Evolutionary conservation across 2,113 vertebrate species (phyloP).

Genomic region (Planiliza haematocheilus): DNA sequence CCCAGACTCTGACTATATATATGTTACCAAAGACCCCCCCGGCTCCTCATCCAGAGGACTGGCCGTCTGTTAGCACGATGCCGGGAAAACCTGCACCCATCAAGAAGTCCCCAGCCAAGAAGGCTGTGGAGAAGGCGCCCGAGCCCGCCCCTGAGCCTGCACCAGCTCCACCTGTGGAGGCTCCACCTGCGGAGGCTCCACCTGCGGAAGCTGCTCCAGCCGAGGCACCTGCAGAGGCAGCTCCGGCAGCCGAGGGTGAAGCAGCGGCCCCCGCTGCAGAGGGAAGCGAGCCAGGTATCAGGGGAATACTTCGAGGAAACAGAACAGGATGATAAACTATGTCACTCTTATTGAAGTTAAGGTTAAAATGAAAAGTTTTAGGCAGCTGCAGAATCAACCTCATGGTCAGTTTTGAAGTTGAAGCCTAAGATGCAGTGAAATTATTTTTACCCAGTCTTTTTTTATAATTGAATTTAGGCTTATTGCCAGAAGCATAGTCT

Average conservation of each 20-base stretch:
- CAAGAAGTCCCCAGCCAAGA: constrained; percentile 77
- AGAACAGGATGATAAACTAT: background rate
- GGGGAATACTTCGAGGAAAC: background rate
- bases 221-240: constrained; percentile 42
- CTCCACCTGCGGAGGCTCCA: constrained; percentile 40
- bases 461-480: too few species aligned
- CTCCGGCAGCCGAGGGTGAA: constrained; percentile 19
- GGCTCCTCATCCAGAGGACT: constrained; percentile 45
- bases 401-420: too few species aligned
- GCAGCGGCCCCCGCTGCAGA: constrained; percentile 34
- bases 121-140: constrained; percentile 63
- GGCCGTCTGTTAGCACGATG: constrained; percentile 58
- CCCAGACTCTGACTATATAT: constrained; percentile 62
- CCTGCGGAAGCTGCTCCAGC: constrained; percentile 40
- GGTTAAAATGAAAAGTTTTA: too few species aligned
- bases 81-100: constrained; percentile 72
- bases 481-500: too few species aligned
- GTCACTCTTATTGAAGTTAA: background rate
- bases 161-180: constrained; percentile 42
- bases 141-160: constrained; percentile 51
- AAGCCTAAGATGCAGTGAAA: too few species aligned
- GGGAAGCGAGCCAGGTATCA: constrained; percentile 63
- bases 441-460: too few species aligned
- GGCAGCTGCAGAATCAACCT: too few species aligned
- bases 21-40: constrained; percentile 50